Conservation (phyloP, 2,888 invertebrate species). For the Venusia cambrica region DNA sequence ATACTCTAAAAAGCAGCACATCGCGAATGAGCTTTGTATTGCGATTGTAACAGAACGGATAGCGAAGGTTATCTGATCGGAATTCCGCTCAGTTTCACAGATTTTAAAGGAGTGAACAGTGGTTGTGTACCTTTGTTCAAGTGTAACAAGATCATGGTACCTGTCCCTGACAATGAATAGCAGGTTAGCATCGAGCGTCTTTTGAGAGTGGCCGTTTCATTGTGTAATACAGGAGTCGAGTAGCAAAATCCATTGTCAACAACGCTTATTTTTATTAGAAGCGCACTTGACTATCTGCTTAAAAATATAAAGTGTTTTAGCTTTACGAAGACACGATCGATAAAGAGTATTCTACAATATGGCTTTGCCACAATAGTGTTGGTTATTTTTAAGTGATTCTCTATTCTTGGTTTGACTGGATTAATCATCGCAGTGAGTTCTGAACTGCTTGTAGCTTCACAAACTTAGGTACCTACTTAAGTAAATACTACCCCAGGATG, state of each 20-base stretch:
- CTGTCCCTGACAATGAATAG: slow-evolving; percentile 59
- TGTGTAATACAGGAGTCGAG: slow-evolving; percentile 24
- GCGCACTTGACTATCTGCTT: slow-evolving; percentile 5
- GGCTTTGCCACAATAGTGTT: too few relatives aligned
- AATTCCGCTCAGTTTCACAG: slow-evolving; percentile 74
- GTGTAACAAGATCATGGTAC: slow-evolving; percentile 74
- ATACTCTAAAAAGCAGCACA: slow-evolving; percentile 51
- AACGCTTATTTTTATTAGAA: not conserved
- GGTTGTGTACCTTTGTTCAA: slow-evolving; percentile 46
- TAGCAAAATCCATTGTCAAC: slow-evolving; percentile 9
- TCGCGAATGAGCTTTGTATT: slow-evolving; percentile 52
- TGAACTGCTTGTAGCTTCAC: too few relatives aligned
- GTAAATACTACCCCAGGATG: too few relatives aligned
- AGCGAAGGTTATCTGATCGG: slow-evolving; percentile 50
- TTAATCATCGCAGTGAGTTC: too few relatives aligned
- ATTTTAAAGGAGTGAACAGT: slow-evolving; percentile 61
- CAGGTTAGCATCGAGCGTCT: slow-evolving; percentile 54
- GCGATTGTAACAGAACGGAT: slow-evolving; percentile 62
- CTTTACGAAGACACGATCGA: too few relatives aligned
- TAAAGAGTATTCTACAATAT: too few relatives aligned
- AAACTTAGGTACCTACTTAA: too few relatives aligned
- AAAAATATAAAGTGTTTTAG: too few relatives aligned
- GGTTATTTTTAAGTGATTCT: too few relatives aligned
- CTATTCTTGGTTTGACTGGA: too few relatives aligned
- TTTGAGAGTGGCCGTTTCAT: slow-evolving; percentile 33